Evolutionary conservation across 2,888 invertebrate genomes (phyloP).

Genomic region (Lumbricus terrestris): DNA sequence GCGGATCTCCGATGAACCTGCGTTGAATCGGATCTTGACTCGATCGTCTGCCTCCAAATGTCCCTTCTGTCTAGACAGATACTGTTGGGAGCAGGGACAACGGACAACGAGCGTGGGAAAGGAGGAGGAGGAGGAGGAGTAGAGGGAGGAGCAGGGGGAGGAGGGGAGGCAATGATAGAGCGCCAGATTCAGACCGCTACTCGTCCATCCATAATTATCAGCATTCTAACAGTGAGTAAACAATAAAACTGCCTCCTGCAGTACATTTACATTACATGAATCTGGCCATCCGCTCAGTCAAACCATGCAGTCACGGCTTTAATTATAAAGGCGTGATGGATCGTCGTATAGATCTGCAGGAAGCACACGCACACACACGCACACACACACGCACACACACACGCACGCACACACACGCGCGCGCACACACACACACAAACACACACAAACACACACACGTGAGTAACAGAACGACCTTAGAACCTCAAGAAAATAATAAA

Average conservation of each 20-base stretch:
- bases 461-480: not conserved
- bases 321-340: not conserved
- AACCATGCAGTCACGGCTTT: not conserved
- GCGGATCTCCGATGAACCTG: not conserved
- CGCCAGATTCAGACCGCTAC: not conserved
- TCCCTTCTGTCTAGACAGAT: not conserved
- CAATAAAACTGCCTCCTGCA: not conserved
- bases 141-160: no score
- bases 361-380: no score
- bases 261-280: not conserved
- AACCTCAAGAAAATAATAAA: not conserved
- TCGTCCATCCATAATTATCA: not conserved
- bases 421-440: no score
- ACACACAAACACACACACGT: not conserved
- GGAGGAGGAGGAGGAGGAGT: no score
- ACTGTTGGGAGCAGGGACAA: no score
- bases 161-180: not conserved
- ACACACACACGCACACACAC: no score
- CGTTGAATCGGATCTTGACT: not conserved
- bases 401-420: no score
- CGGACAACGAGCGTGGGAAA: no score
- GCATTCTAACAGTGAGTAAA: not conserved
- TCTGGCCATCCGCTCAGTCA: not conserved
- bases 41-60: not conserved
- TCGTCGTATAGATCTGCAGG: not conserved